Percentiles rank a stretch among this genome's conserved stretches.
phyloP scores from a whole-genome alignment of 2,113 vertebrate species.

The Onychorhynchus coronatus region DNA sequence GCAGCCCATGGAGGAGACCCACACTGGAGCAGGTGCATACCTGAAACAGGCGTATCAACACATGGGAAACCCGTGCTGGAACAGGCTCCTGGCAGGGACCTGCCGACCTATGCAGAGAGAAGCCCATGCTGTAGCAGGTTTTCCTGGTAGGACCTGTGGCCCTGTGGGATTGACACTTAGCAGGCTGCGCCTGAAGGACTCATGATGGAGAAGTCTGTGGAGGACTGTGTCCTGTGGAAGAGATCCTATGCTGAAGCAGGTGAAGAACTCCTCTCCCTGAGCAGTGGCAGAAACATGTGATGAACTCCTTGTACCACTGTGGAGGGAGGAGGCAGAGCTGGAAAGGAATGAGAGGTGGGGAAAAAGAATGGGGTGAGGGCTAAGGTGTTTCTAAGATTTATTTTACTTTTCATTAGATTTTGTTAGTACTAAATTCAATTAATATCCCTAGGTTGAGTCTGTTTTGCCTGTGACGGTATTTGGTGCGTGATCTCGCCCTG shows the following conservation, averaged over 20 bases:
- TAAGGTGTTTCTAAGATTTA: neutral
- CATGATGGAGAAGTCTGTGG: no score
- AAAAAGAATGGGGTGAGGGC: no score
- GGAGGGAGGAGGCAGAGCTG: neutral
- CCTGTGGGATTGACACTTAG: no score
- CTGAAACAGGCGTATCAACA: neutral
- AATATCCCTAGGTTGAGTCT: neutral
- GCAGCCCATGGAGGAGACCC: neutral
- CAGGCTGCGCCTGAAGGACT: neutral
- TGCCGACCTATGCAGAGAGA: neutral
- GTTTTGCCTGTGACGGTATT: neutral
- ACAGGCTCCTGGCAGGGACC: neutral
- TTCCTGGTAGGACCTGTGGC: neutral
- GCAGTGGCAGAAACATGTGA: neutral
- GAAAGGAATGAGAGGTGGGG: neutral
- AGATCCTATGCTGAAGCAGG: accelerated
- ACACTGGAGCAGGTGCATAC: neutral
- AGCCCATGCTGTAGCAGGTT: neutral
- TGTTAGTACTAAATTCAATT: neutral
- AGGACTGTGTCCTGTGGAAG: neutral
- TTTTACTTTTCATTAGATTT: neutral
- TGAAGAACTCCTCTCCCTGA: neutral
- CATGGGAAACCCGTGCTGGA: neutral
- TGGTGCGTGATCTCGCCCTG: neutral
- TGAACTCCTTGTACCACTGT: neutral